Percentiles rank a stretch among this genome's conserved stretches.
These are phyloP conservation scores for Prinia subflava DNA, from an alignment of 2,113 vertebrate species.

Conservation along the genomic window DNA sequence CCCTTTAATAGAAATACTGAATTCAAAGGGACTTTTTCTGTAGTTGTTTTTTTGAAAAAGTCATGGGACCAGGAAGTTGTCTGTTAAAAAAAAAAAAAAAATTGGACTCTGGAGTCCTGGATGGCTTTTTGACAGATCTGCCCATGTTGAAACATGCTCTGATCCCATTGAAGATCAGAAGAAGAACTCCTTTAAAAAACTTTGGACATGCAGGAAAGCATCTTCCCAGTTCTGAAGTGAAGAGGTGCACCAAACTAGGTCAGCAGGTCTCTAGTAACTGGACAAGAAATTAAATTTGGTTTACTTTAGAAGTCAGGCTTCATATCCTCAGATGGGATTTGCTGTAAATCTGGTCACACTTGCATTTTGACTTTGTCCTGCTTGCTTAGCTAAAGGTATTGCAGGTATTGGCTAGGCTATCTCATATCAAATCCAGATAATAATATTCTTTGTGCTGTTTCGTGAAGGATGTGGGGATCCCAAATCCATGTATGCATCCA, in stretches of 20 bases:
- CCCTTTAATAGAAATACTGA: neutral
- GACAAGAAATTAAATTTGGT: neutral
- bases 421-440: neutral
- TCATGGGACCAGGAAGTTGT: neutral
- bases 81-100: neutral
- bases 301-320: neutral
- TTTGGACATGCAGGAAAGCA: neutral
- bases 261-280: neutral
- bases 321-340: neutral
- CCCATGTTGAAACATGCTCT: neutral
- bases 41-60: neutral
- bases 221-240: neutral
- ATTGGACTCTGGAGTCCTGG: neutral
- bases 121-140: neutral
- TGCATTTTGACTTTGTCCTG: neutral
- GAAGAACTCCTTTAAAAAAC: rapidly evolving
- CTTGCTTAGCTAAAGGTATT: neutral
- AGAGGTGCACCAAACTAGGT: neutral
- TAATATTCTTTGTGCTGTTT: neutral
- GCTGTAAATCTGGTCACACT: neutral
- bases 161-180: neutral
- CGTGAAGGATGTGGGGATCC: neutral
- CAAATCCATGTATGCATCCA: rapidly evolving
- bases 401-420: neutral
- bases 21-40: rapidly evolving